Base-by-base conservation (phyloP, 2,888 invertebrate genomes). In the Phengaris alcon region DNA sequence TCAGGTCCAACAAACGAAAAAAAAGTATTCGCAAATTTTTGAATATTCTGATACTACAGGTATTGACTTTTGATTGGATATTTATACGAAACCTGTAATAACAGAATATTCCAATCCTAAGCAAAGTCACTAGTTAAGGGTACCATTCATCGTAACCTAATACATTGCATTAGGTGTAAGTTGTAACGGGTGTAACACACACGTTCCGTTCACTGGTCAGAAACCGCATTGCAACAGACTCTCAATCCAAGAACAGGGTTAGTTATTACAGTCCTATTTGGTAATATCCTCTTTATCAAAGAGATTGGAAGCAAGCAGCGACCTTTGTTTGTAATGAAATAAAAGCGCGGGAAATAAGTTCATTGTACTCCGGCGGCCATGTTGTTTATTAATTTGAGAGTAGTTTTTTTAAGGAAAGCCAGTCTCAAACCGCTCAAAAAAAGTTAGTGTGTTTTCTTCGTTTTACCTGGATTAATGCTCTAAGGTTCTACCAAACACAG, bases 271-370 rank as follows among this genome's bases (percentile, higher is more conserved):
- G 80, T 80, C 79, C 78, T 80, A 80, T 84, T 83, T 82, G 77
- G 83, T 81, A 84, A 84, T 82, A 82, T 82, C 82, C 83, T 80
- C 77, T 78, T 75, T 74, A 79, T 77, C 75, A 77, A 77, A 77
- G 80, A 78, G 77, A 79, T 72, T 54, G 74, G 76, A 4, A 35
- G 35, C 35, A 35, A 3, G 35, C 35, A 35, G 22, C 22, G 68
- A 69, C 70, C 70, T 52, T 15, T 52, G 69, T 22, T 35, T 22
- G 10, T 69, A 13, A 15, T 69, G 51, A 70, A 70, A 52, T 35
- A 35, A 10, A 64, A 59, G 35, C 35, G 72, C 22, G 13, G 54
- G 22, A 72, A 54, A 35, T 35, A 35, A 72, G 72, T 15, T 54
- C 70, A 13, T 72, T 52, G 70, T 54, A 54, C 52, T 52, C n/a